Conservation (phyloP, 2,888 invertebrate species). For the Lampropteryx suffumata region DNA sequence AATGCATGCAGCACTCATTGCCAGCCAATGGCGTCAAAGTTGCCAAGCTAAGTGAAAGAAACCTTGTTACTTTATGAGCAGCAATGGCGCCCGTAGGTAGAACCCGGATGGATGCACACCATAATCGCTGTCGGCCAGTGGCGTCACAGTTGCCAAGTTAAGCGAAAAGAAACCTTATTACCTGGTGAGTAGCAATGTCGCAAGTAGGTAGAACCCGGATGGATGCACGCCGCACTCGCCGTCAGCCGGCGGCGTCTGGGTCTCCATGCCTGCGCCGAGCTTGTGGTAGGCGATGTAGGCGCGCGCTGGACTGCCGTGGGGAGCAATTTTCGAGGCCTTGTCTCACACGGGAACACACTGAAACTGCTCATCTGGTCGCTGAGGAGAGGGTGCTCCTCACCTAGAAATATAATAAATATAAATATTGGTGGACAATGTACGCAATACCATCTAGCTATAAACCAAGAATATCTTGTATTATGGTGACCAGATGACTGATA, state of each 20-base stretch:
- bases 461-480: too few species aligned
- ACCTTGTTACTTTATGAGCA: too few species aligned
- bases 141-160: too few species aligned
- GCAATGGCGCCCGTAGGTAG: too few species aligned
- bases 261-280: slow-evolving; percentile 80
- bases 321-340: slow-evolving; percentile 77
- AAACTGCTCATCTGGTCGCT: slow-evolving; percentile 76
- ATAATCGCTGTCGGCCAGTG: too few species aligned
- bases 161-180: slow-evolving; percentile 29
- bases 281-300: slow-evolving; percentile 86
- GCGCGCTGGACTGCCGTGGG: slow-evolving; percentile 77
- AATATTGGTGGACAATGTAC: too few species aligned
- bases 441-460: too few species aligned
- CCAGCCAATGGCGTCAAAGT: too few species aligned
- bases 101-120: too few species aligned
- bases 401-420: slow-evolving; percentile 45
- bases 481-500: too few species aligned
- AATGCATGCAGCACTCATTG: too few species aligned
- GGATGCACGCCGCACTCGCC: slow-evolving; percentile 87
- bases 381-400: slow-evolving; percentile 61
- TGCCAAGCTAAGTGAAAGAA: too few species aligned
- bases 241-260: slow-evolving; percentile 78
- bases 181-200: slow-evolving; percentile 82
- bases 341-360: slow-evolving; percentile 54
- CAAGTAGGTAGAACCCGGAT: slow-evolving; percentile 85